Evolutionary conservation across 2,888 invertebrate species (phyloP).

Genomic region (Glyphotaelius pellucidus): DNA sequence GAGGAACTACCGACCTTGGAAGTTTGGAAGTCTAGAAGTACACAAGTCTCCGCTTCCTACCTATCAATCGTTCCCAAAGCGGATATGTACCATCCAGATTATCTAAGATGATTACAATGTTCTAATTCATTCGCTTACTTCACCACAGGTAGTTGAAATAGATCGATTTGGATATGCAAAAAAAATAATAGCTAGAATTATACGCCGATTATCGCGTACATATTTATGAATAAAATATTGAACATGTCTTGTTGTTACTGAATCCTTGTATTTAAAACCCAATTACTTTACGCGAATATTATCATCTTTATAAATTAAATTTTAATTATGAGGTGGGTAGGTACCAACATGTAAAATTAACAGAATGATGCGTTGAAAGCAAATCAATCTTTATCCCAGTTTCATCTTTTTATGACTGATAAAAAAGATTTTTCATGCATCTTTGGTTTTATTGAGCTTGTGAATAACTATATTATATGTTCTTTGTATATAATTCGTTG

Average conservation of each 20-base stretch:
- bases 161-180: background rate
- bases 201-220: background rate
- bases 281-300: background rate
- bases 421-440: no score
- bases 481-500: no score
- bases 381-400: no score
- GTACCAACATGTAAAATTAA: no score
- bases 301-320: background rate
- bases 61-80: background rate
- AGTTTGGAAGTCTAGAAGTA: background rate
- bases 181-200: background rate
- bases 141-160: background rate
- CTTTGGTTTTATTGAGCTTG: no score
- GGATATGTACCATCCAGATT: slow-evolving; percentile 11
- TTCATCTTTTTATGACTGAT: no score
- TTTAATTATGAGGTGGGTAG: background rate
- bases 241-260: background rate
- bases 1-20: slow-evolving; percentile 8
- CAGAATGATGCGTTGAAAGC: no score
- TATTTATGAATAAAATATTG: background rate
- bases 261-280: background rate
- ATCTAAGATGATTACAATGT: slow-evolving; percentile 6
- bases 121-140: background rate
- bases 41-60: background rate
- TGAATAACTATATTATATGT: no score